Evolutionary conservation across 30 jellyfish, hydroid and myxozoan species (phyloP).

Genomic region (Phacellophora camtschatica): DNA sequence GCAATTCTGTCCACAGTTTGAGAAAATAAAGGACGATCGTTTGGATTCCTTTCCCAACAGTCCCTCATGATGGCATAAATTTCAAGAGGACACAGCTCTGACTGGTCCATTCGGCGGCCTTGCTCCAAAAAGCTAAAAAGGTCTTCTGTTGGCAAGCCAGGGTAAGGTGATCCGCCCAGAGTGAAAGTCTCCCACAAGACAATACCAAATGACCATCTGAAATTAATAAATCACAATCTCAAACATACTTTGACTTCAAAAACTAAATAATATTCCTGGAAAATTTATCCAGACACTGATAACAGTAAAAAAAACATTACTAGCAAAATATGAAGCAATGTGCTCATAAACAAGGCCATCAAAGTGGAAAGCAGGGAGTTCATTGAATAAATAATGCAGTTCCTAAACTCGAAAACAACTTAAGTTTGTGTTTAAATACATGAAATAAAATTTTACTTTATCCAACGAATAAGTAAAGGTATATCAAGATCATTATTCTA

Average conservation of each 20-base stretch:
- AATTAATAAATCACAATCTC: neutral
- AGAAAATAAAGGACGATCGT: slow-evolving; percentile 86
- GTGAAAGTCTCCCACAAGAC: slow-evolving; percentile 95
- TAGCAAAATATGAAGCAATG: too few relatives aligned
- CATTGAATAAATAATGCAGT: too few relatives aligned
- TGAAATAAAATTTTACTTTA: too few relatives aligned
- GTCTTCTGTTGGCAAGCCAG: slow-evolving; percentile 97
- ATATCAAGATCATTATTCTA: too few relatives aligned
- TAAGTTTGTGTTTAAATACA: too few relatives aligned
- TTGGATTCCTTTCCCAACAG: slow-evolving; percentile 95
- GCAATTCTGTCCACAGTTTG: slow-evolving; percentile 64
- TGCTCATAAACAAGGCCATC: too few relatives aligned
- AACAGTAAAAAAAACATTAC: too few relatives aligned
- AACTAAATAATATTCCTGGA: neutral
- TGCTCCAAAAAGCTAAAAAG: slow-evolving; percentile 75
- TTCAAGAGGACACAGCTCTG: slow-evolving; percentile 87
- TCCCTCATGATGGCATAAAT: slow-evolving; percentile 86
- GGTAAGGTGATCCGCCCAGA: slow-evolving; percentile 99
- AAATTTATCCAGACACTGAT: neutral
- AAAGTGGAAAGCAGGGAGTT: too few relatives aligned
- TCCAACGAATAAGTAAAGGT: too few relatives aligned
- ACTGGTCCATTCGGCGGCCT: slow-evolving; percentile 95
- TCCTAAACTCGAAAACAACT: too few relatives aligned
- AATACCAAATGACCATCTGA: slow-evolving; percentile 98
- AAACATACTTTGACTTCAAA: neutral